Evolutionary conservation across 1,140 invertebrate species (phyloP), one percentile per base, ranked within the genome.

Genomic region (Caenorhabditis tropicalis): DNA sequence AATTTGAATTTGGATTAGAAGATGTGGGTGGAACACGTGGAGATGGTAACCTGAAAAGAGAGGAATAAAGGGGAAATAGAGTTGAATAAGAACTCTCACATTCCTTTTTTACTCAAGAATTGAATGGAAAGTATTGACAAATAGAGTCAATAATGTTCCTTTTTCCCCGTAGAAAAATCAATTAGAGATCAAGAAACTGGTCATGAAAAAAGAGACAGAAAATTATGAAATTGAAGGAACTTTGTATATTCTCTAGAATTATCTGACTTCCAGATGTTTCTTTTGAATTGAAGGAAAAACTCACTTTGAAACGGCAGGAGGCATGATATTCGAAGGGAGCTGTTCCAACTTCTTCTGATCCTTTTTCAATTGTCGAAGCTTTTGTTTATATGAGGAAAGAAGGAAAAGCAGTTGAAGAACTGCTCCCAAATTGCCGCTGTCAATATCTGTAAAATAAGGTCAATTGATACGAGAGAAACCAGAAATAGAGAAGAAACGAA

Each of bases 271-370:
- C n/a, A n/a, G n/a, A n/a, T n/a, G n/a, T n/a, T n/a, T n/a, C n/a
- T n/a, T n/a, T n/a, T n/a, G n/a, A n/a, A n/a, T n/a, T n/a, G n/a
- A n/a, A n/a, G n/a, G n/a, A 19, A 33, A 43, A 39, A 74, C 65
- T 74, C 36, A 74, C 65, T 74, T 74, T 21, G 65, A 74, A 43
- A 74, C 65, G 0, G 65, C 65, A 1, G 65, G 65, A 12, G 65
- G 65, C 65, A 74, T 74, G 29, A 74, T 24, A 36, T 33, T n/a
- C 24, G 29, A 12, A n/a, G 65, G 65, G n/a, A 74, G 36, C 29
- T 74, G 65, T 31, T 74, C 65, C 33, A 74, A 74, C 36, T 74
- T 74, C n/a, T 74, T 74, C 65, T 74, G 65, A 43, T 74, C 65
- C 36, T 74, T 74, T 74, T 74, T 74, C 65, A 74, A 36, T 27